Base-by-base conservation (phyloP, 2,888 invertebrate genomes). In the Pinctada fucata region DNA sequence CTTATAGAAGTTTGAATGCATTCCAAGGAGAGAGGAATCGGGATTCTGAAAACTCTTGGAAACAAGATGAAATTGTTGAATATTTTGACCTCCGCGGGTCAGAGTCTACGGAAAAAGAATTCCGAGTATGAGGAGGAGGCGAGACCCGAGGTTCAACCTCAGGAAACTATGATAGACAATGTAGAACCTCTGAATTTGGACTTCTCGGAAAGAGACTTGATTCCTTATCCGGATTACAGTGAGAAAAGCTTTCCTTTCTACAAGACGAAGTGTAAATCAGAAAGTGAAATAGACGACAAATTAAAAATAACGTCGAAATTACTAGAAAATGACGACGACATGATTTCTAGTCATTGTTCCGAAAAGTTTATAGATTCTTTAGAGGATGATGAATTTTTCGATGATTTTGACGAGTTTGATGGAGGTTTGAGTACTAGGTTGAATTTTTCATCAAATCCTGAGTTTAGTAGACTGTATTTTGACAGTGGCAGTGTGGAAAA, bases 111-210 rank as follows among this genome's bases (percentile, higher is more conserved):
- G 58, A 6, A 8, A 68, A 8, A 13, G 68, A 68, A 47, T 13
- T 31, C 31, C 1, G 31, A 31, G 31, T 31, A 31, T 31, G 31
- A 31, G 31, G 31, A 31, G 31, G 31, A 31, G 31, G 31, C 31
- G 31, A 31, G 31, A 31, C 31, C 31, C 31, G 31, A 31, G 31
- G 31, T 31, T 31, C 10, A 68, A 5, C 31, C 10, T 10, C 10
- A 13, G 13, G 58, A 49, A 8, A 49, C 8, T 10, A 31, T 72
- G 10, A 69, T 79, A 31, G 74, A 82, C 1, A 80, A 82, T 67
- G 85, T 83, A 68, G 75, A 75, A 49, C 78, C 78, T 6, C 74
- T 86, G 5, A 81, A 86, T 76, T 76, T 86, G 6, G 84, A 86
- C 75, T 86, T 84, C 73, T 83, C 84, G 1, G 85, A 86, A 72